phyloP scores from a whole-genome alignment of 2,797 vertebrate species.

The Prunella strophiata region DNA sequence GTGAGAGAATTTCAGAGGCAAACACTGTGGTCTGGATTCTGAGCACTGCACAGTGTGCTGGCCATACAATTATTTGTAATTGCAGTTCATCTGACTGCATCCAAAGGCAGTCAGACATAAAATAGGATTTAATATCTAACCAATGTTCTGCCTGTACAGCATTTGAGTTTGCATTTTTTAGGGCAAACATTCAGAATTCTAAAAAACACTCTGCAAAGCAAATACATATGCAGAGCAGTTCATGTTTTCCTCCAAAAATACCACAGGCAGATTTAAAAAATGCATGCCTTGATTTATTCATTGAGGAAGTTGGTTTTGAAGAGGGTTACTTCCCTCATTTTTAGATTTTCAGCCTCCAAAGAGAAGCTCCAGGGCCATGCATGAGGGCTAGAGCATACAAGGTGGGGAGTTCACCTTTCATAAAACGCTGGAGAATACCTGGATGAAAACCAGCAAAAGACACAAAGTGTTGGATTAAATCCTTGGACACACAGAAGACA shows the following conservation, averaged over 20 bases:
- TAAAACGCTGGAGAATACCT: background rate
- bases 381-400: background rate
- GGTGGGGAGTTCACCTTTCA: background rate
- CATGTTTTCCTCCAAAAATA: background rate
- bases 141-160: rapidly evolving
- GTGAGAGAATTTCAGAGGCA: background rate
- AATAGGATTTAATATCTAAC: background rate
- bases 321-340: background rate
- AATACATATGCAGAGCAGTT: background rate
- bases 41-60: background rate
- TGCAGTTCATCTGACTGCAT: background rate
- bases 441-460: background rate
- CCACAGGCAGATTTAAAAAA: background rate
- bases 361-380: background rate
- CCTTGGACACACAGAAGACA: background rate
- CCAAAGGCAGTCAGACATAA: background rate
- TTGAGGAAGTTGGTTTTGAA: background rate
- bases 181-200: background rate
- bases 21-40: background rate
- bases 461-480: background rate
- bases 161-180: background rate
- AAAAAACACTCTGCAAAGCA: background rate
- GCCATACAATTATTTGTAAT: background rate
- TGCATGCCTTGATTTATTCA: background rate
- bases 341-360: background rate